Base-by-base conservation (phyloP, 2,113 vertebrate genomes). In the Salvelinus sp. region DNA sequence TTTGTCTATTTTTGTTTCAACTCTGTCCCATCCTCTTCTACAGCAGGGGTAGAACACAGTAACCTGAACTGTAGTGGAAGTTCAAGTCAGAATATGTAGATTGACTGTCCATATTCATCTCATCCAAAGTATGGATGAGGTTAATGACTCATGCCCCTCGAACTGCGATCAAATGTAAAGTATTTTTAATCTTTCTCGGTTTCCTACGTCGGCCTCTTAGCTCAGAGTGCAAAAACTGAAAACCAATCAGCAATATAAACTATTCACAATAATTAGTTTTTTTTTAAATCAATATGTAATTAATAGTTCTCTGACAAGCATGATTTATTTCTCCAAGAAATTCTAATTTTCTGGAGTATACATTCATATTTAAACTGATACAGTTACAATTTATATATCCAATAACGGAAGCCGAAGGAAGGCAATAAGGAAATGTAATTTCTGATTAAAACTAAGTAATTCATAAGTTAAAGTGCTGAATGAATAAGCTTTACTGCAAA, bases 251-350 rank as follows among this genome's bases (percentile, higher is more conserved):
- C 28, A 65, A 73, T 33, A 63, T 62, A 63, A 63, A 66, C 54
- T 60, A 57, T 70, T 60, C 27, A 66, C 27, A 22, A 78, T 71
- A 70, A 65, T 64, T 25, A 1, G 25, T 72, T 72, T 13, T 72
- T 68, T 71, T 6, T 38, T 38, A 81, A 82, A 82, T 83, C 73
- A 72, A 84, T 66, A 23, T 68, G 20, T 70, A 84, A 88, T 85
- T 83, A 79, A 81, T 79, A 78, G 16, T 10, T 69, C 71, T 76
- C 67, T 74, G 47, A 74, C 58, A 50, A 65, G 30, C 23, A 28
- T 65, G 54, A 72, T 79, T 79, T 75, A 79, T 75, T 76, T 73
- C 25, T 16, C 38, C n/a, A 60, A 69, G 62, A 70, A 76, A 74
- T 27, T 72, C 6, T 67, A 48, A 44, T 77, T 81, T 83, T 72